phyloP scores from a whole-genome alignment of 2,888 invertebrate species.

The Amblyteles armatorius region DNA sequence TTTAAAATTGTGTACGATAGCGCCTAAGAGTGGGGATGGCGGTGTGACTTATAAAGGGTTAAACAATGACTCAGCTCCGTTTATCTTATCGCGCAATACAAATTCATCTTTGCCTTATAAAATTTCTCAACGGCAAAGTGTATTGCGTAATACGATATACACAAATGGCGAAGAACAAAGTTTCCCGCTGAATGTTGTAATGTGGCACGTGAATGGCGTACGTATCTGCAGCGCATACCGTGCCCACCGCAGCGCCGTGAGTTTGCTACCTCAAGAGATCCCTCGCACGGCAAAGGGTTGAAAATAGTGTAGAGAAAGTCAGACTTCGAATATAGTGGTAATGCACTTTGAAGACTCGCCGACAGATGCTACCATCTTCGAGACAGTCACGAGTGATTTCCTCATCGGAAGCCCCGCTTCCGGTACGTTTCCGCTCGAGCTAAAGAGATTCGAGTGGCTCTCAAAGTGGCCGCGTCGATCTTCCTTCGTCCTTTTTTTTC shows the following conservation, averaged over 20 bases:
- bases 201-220: neutral
- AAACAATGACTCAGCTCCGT: too few species aligned
- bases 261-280: neutral
- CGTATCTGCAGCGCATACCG: too few species aligned
- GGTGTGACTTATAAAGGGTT: too few species aligned
- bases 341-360: constrained; percentile 7
- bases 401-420: constrained; percentile 67
- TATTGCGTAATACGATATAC: neutral
- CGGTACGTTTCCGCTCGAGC: constrained; percentile 57
- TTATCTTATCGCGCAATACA: neutral
- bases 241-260: too few species aligned
- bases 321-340: neutral
- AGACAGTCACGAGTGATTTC: constrained; percentile 47
- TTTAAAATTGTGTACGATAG: too few species aligned
- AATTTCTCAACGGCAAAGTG: neutral
- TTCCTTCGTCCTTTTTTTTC: constrained; percentile 32
- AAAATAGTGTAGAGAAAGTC: neutral
- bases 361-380: constrained; percentile 42
- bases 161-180: neutral
- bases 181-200: neutral
- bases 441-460: constrained; percentile 68
- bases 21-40: too few species aligned
- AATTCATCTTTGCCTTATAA: neutral
- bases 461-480: constrained; percentile 62
- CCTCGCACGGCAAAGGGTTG: neutral